phyloP scores from a whole-genome alignment of 2,113 vertebrate species.

The Hippolais icterina region DNA sequence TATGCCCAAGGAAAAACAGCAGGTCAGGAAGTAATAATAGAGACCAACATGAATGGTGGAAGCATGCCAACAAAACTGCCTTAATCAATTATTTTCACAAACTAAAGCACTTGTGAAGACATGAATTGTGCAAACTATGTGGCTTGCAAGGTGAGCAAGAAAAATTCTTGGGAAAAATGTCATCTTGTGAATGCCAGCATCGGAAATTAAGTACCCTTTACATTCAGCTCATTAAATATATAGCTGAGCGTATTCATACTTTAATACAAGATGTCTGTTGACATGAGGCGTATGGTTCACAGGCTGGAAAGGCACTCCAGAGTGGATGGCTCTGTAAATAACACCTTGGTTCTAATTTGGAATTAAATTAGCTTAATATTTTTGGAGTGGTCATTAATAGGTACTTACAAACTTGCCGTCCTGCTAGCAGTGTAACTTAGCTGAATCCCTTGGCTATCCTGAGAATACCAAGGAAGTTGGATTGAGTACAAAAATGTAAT shows the following conservation, averaged over 20 bases:
- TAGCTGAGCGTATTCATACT: background rate
- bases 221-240: background rate
- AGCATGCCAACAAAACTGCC: background rate
- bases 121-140: background rate
- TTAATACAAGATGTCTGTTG: background rate
- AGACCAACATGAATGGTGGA: background rate
- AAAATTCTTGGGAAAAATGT: background rate
- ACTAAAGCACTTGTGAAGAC: background rate
- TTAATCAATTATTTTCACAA: background rate
- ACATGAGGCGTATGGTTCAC: conserved; percentile 4
- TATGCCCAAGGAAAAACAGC: background rate
- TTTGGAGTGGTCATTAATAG: conserved; percentile 42
- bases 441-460: background rate
- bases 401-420: background rate
- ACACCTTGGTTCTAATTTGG: background rate
- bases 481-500: background rate
- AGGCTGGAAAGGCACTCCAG: conserved; percentile 6
- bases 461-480: background rate
- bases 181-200: background rate
- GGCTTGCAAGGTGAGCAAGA: background rate
- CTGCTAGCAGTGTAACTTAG: background rate
- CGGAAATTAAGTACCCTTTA: background rate
- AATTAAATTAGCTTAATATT: conserved; percentile 34
- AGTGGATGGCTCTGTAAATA: conserved; percentile 42
- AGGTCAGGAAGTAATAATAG: background rate